phyloP scores from a whole-genome alignment of 2,888 invertebrate genomes.

The Molanna angustata region DNA sequence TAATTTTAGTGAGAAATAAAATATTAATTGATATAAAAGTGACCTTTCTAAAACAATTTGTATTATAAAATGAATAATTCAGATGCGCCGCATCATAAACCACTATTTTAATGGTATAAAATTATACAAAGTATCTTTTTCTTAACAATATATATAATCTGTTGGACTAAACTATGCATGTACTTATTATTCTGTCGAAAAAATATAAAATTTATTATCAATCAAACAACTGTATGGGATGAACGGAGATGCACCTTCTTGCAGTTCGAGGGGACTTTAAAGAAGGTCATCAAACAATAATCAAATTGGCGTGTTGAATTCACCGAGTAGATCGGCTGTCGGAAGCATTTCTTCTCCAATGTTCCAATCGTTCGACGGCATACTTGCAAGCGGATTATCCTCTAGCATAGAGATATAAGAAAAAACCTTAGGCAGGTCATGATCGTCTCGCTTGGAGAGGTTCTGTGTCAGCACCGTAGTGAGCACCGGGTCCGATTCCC shows the following conservation, averaged over 20 bases:
- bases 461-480: conserved; percentile 12
- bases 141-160: no score
- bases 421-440: conserved; percentile 6
- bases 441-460: not conserved
- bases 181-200: no score
- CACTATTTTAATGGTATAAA: no score
- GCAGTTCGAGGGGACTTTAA: conserved; percentile 8
- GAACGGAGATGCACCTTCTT: not conserved
- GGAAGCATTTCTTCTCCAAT: conserved; percentile 20
- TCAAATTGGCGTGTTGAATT: conserved; percentile 28
- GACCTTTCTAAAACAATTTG: no score
- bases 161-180: no score
- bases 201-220: no score
- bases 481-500: conserved; percentile 25
- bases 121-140: no score
- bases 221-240: no score
- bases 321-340: conserved; percentile 21
- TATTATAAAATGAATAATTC: no score
- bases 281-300: conserved; percentile 29
- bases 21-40: no score
- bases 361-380: conserved; percentile 23
- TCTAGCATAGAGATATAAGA: conserved; percentile 14
- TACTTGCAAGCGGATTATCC: conserved; percentile 19
- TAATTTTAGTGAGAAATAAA: no score
- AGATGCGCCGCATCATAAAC: no score